Evolutionary conservation across 2,113 vertebrate species (phyloP).

Genomic region (Tachycineta bicolor): DNA sequence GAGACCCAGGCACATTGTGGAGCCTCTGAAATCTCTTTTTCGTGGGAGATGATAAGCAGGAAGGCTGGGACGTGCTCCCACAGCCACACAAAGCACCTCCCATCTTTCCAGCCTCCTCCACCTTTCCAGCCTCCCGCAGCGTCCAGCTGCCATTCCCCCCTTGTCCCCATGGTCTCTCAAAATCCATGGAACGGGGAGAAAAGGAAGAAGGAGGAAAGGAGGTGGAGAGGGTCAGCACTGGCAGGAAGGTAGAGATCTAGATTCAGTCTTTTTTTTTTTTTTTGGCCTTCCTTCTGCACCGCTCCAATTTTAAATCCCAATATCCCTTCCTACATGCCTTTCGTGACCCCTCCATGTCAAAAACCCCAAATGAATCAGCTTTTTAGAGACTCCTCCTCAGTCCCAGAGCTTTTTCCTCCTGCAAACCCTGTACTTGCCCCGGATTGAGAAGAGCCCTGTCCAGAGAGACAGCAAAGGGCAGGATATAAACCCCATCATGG

Average conservation of each 20-base stretch:
- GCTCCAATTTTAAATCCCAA: not conserved
- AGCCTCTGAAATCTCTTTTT: not conserved
- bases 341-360: rapidly evolving
- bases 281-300: not conserved
- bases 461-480: not conserved
- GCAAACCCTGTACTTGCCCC: not conserved
- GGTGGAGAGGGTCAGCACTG: not conserved
- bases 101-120: not conserved
- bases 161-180: rapidly evolving
- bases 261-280: not conserved
- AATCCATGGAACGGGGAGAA: not conserved
- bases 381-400: not conserved
- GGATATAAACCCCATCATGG: not conserved
- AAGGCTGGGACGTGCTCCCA: not conserved
- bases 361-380: not conserved
- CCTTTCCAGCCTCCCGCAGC: not conserved
- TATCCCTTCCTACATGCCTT: not conserved
- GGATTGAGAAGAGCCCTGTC: not conserved
- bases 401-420: not conserved
- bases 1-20: rapidly evolving
- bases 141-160: not conserved
- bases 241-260: not conserved
- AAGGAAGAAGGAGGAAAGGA: not conserved
- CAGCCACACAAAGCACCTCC: not conserved
- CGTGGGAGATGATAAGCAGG: not conserved